phyloP scores from a whole-genome alignment of 2,113 vertebrate genomes.

The Ranitomeya variabilis region DNA sequence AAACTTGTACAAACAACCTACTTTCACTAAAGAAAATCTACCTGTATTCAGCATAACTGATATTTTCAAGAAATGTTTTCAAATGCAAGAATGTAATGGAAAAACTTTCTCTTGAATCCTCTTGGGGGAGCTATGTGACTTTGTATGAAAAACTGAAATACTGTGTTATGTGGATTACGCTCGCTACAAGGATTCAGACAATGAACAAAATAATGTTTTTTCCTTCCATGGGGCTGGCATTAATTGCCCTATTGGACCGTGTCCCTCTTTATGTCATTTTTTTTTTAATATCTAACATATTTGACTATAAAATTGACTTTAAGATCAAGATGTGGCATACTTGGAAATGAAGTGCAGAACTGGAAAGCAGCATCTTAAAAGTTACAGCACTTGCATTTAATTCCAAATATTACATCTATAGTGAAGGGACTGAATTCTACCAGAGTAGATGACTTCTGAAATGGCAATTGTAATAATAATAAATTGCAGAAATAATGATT shows the following conservation, averaged over 20 bases:
- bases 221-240: background rate
- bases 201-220: background rate
- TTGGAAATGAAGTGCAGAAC: background rate
- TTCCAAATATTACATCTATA: background rate
- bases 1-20: background rate
- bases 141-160: constrained; percentile 55
- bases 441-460: background rate
- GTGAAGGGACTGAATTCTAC: background rate
- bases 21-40: background rate
- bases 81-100: background rate
- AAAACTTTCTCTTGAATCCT: constrained; percentile 63
- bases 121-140: constrained; percentile 72
- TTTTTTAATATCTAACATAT: background rate
- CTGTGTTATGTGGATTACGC: background rate
- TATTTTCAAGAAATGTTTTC: constrained; percentile 1
- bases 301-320: background rate
- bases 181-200: background rate
- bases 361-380: background rate
- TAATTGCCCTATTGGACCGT: constrained; percentile 27
- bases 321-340: background rate
- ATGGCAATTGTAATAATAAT: too few relatives aligned
- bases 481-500: background rate
- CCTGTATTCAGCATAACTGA: background rate
- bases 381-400: background rate
- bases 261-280: background rate